Percentiles rank a stretch among this genome's conserved stretches.
phyloP scores from a whole-genome alignment of 2,797 vertebrate species.

The Pterois miles region DNA sequence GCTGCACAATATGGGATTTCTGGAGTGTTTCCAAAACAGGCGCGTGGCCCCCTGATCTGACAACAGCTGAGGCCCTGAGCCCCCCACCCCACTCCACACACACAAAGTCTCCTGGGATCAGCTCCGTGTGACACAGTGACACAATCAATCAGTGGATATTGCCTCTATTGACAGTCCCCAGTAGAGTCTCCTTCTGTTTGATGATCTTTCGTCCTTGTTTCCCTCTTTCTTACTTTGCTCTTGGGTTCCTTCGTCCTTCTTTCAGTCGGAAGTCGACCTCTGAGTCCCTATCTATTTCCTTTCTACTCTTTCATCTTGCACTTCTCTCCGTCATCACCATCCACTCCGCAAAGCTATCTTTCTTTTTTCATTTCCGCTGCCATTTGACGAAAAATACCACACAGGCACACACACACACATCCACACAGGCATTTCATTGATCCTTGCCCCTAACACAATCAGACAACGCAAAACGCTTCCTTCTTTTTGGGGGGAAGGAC shows the following conservation, averaged over 20 bases:
- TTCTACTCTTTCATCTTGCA: slow-evolving; percentile 24
- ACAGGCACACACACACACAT: slow-evolving; percentile 6
- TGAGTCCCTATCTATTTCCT: slow-evolving; percentile 27
- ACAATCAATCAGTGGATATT: slow-evolving; percentile 85
- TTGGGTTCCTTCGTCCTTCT: neutral
- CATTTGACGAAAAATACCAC: slow-evolving; percentile 44
- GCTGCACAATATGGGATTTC: slow-evolving; percentile 70
- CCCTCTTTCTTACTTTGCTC: neutral
- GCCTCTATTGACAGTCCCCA: slow-evolving; percentile 79
- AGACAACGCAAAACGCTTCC: slow-evolving; percentile 68
- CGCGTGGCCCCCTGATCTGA: slow-evolving; percentile 61
- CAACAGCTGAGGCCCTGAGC: slow-evolving; percentile 70
- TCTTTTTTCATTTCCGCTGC: slow-evolving; percentile 22
- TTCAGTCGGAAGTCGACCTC: slow-evolving; percentile 43
- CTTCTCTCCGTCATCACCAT: slow-evolving; percentile 14
- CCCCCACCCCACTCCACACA: slow-evolving; percentile 3
- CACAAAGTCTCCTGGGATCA: slow-evolving; percentile 58
- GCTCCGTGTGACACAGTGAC: slow-evolving; percentile 69
- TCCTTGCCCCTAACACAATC: slow-evolving; percentile 59
- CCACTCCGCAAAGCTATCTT: neutral
- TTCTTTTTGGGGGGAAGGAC: slow-evolving; percentile 44
- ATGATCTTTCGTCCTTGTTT: slow-evolving; percentile 54
- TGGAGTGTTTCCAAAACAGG: slow-evolving; percentile 72
- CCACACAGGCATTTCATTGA: slow-evolving; percentile 58
- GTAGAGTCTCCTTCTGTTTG: slow-evolving; percentile 73